Evolutionary conservation across 2,113 vertebrate species (phyloP), one percentile per base, ranked within the genome.

Genomic region (Vireo altiloquus): DNA sequence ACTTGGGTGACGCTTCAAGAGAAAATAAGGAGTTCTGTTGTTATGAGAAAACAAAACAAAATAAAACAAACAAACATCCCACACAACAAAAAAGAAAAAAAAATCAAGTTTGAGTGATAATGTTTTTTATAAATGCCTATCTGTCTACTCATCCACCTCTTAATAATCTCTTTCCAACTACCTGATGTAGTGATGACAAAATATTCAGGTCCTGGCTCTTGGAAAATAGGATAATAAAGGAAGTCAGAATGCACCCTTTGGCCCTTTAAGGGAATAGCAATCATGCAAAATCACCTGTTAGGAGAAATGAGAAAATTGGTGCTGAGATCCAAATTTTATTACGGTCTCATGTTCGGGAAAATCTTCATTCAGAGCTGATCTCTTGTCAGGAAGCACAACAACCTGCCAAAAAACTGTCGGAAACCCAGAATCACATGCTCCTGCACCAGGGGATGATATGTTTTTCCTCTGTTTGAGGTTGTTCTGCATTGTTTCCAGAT

Each of bases 11-110:
- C 3, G 27, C 7, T 27, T 72, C 2, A 18, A 35, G 13, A 37
- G 20, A 89, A 66, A 77, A 75, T 10, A 4, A 44, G 1, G 7
- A 66, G n/a, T 60, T 85, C 5, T 22, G 0, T 7, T 60, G 13
- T 17, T 33, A 42, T 11, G 6, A 23, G 10, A 8, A 59, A 46
- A 49, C 5, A 46, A 39, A 54, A 40, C 5, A 16, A 20, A 22
- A 3, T 7, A 35, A 20, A 14, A 2, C 6, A n/a, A 42, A 14
- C 0, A 44, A 22, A 47, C 1, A 13, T 3, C 8, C 4, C 10
- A 47, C 20, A 24, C 12, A 39, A 44, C 3, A 7, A 22, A 17
- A 21, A 15, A 22, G 35, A 27, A 3, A n/a, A 24, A 2, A 22
- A 20, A 37, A 27, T 21, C 2, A 46, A 11, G 3, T 8, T 37